Base-by-base conservation (phyloP, 2,888 invertebrate genomes). In the Serripes groenlandicus region DNA sequence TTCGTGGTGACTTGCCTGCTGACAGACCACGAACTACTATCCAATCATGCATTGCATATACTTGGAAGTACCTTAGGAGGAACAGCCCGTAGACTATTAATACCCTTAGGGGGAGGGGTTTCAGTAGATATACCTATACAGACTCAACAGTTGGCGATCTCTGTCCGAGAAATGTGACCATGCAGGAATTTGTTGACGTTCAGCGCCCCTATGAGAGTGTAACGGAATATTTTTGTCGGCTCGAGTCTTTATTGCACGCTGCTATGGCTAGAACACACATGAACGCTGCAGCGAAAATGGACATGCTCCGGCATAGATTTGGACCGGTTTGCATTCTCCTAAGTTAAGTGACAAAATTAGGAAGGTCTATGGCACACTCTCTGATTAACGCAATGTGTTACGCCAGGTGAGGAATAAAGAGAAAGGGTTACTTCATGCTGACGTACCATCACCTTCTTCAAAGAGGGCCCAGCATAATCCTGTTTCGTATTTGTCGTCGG, bases 111-210 rank as follows among this genome's bases (percentile, higher is more conserved):
- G 35, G 77, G 77, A 23, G 73, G 30, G 9, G 73, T 77, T 18
- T 52, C 73, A 54, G 35, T 62, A 21, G 21, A 7, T 18, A 62
- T 70, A 11, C 68, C 77, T 52, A 18, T 81, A 34, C 30, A 62
- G 15, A 77, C 69, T 54, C 62, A 3, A 68, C 73, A 23, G 73
- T 77, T 52, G 70, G 75, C 11, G 62, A 77, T 70, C 71, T 81
- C 42, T 68, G 58, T 18, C 52, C 77, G 21, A 81, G 68, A 77
- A 74, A 71, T 9, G 75, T 75, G 68, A 58, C 75, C n/a, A 78
- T 82, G 70, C 82, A 82, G 42, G 62, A 69, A 34, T 78, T 82
- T 49, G 69, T 75, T 37, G 74, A 69, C 68, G 64, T 64, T 56
- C 75, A 81, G 68, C 54, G 58, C 26, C 52, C 56, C 4, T 34